Base-by-base conservation (phyloP, 1,140 invertebrate genomes). In the Caenorhabditis latens region DNA sequence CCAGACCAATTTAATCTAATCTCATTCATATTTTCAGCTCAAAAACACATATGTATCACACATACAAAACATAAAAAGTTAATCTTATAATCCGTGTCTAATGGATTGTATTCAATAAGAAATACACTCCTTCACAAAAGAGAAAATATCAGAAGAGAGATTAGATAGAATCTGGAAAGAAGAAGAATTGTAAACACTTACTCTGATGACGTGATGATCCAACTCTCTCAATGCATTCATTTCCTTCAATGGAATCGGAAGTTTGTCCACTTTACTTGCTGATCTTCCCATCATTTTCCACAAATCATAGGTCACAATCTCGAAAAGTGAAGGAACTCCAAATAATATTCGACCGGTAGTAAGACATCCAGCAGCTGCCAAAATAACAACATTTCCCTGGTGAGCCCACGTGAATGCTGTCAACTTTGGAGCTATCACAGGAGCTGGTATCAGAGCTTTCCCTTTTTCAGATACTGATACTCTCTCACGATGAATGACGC, bases 341-440 rank as follows among this genome's bases (percentile, higher is more conserved):
- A 65, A 63, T 9, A 85, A 90, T 91, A 91, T 86, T 89, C 94
- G 93, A 43, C 97, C 97, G 71, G 97, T 96, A 92, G 98, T 97
- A 94, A 95, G 90, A 83, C 93, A 90, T 84, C 93, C 94, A 16
- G 97, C 97, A 16, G 97, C 97, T 16, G 97, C 97, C 46, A 99
- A 94, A 93, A 99, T 98, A 48, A 99, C 93, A 4, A 97, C 94
- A 89, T 96, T 95, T 91, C 98, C 98, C 93, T 98, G 97, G 94
- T 99, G 97, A 48, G 97, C 98, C 97, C 97, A 99, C 1, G 97
- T 99, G 89, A 99, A 94, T 7, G 97, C 96, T 53, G 96, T 71
- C 13, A 87, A 46, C 13, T 42, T 48, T 48, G 84, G 86, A 55
- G 43, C 55, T n/a, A 16, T 14, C 8, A 57, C 13, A 4, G 57